Conservation (phyloP, 2,888 invertebrate genomes). For the Lysandra bellargus region DNA sequence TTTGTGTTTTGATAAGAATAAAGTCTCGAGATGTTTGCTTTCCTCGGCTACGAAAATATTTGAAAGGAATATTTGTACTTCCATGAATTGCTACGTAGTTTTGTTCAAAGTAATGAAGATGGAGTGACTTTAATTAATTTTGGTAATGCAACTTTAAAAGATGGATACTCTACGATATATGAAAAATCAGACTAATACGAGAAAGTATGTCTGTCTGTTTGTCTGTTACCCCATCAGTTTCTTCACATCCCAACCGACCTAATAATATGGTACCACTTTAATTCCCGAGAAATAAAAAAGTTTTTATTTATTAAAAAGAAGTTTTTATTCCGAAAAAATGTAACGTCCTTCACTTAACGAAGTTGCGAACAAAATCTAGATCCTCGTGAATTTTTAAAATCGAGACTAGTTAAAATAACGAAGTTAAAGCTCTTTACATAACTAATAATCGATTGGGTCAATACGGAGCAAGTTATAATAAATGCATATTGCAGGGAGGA, state of each 20-base stretch:
- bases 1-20: slow-evolving; percentile 3
- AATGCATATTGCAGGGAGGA: slow-evolving; percentile 33
- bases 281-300: too few species aligned
- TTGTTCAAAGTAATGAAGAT: background rate
- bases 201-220: too few species aligned
- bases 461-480: slow-evolving; percentile 18
- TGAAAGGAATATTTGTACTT: background rate
- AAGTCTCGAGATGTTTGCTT: slow-evolving; percentile 3
- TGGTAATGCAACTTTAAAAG: background rate
- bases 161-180: too few species aligned
- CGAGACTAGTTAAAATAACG: background rate
- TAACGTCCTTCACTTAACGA: too few species aligned
- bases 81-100: background rate
- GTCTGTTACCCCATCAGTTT: too few species aligned
- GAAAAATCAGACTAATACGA: too few species aligned
- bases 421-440: slow-evolving; percentile 22
- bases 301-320: too few species aligned
- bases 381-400: background rate
- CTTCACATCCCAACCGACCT: too few species aligned
- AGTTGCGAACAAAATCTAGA: background rate
- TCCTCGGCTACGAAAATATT: background rate
- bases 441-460: slow-evolving; percentile 14
- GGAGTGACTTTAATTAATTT: background rate
- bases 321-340: too few species aligned
- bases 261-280: too few species aligned